Evolutionary conservation across 2,113 vertebrate genomes (phyloP).

Genomic region (Percopsis transmontana): DNA sequence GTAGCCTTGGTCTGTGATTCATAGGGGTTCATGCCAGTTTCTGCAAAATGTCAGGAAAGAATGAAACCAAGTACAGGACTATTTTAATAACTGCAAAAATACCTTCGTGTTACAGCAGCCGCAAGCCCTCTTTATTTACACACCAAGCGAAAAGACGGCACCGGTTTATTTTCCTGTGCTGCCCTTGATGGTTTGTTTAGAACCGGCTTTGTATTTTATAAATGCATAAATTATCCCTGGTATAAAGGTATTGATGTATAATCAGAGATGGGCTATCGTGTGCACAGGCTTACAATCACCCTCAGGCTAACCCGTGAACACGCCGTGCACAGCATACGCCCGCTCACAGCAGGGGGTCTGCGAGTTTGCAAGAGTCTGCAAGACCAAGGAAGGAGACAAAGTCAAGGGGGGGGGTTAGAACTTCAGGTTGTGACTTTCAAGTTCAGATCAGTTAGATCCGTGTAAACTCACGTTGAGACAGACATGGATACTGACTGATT

Average conservation of each 20-base stretch:
- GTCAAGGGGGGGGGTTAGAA: not conserved
- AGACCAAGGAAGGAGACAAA: not conserved
- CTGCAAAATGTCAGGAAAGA: slow-evolving; percentile 28
- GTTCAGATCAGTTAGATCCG: slow-evolving; percentile 59
- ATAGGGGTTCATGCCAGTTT: slow-evolving; percentile 7
- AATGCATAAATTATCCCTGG: slow-evolving; percentile 75
- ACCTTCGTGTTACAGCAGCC: slow-evolving; percentile 39
- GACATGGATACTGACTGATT: slow-evolving; percentile 67
- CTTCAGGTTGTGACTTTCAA: slow-evolving; percentile 15
- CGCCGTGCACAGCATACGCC: slow-evolving; percentile 32
- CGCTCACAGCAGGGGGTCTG: slow-evolving; percentile 46
- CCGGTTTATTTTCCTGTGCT: slow-evolving; percentile 47
- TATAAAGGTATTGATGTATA: slow-evolving; percentile 77
- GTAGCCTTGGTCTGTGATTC: slow-evolving; percentile 17
- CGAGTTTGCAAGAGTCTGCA: slow-evolving; percentile 21
- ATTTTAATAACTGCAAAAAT: slow-evolving; percentile 44
- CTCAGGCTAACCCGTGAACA: slow-evolving; percentile 58
- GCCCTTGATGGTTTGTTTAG: slow-evolving; percentile 66
- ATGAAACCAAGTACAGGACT: slow-evolving; percentile 35
- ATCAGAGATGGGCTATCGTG: slow-evolving; percentile 70
- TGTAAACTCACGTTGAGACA: slow-evolving; percentile 50
- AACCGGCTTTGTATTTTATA: slow-evolving; percentile 74
- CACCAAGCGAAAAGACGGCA: slow-evolving; percentile 43
- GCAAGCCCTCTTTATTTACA: slow-evolving; percentile 36
- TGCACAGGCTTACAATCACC: slow-evolving; percentile 61